phyloP scores from a whole-genome alignment of 2,797 vertebrate species.

The Sebastes diaconus region DNA sequence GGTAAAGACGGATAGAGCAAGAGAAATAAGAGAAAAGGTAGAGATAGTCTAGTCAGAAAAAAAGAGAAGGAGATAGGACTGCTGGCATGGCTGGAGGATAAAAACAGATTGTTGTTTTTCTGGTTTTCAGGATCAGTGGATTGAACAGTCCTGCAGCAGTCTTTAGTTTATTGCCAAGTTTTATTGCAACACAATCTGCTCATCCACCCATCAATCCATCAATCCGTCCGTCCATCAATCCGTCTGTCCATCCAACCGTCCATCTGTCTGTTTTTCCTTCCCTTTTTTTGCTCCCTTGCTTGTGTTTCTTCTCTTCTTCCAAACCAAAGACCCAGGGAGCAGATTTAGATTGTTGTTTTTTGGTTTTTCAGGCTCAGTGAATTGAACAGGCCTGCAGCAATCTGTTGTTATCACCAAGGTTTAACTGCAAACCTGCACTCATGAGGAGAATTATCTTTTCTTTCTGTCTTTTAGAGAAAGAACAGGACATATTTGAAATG shows the following conservation, averaged over 20 bases:
- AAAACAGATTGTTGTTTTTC: constrained; percentile 56
- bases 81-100: constrained; percentile 34
- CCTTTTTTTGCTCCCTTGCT: not conserved
- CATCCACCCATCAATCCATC: not conserved
- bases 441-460: constrained; percentile 11
- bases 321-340: constrained; percentile 10
- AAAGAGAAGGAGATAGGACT: constrained; percentile 1
- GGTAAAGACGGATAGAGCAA: constrained; percentile 29
- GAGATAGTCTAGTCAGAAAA: constrained; percentile 11
- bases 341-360: constrained; percentile 10
- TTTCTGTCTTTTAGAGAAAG: not conserved
- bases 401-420: constrained; percentile 20
- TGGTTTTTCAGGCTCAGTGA: constrained; percentile 26
- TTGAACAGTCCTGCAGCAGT: constrained; percentile 42
- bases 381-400: constrained; percentile 35
- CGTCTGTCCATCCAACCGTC: not conserved
- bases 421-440: constrained; percentile 13
- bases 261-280: not conserved
- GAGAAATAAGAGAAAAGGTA: constrained; percentile 13
- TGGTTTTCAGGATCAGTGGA: constrained; percentile 60
- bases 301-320: not conserved
- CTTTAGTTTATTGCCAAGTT: constrained; percentile 26
- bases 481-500: not conserved
- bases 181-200: constrained; percentile 19
- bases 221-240: not conserved